Percentiles rank a stretch among this genome's conserved stretches.
Evolutionary conservation across 1,140 invertebrate species (phyloP).

Genomic region (Solen grandis): DNA sequence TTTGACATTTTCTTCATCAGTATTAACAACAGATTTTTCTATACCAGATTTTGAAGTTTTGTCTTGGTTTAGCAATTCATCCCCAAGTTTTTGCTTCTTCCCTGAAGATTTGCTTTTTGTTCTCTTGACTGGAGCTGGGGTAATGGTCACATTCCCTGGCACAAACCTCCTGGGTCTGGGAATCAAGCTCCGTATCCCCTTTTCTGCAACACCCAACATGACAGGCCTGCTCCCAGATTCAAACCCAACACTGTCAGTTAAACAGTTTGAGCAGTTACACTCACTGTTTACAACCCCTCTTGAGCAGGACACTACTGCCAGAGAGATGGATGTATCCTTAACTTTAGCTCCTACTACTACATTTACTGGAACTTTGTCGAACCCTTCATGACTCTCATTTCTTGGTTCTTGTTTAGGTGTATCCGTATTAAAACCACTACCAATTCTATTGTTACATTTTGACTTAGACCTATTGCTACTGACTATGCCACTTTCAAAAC

Average conservation of each 20-base stretch:
- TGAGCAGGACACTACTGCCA: slow-evolving; percentile 31
- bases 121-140: slow-evolving; percentile 26
- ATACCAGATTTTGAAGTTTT: background rate
- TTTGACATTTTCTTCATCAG: slow-evolving; percentile 28
- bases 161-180: slow-evolving; percentile 25
- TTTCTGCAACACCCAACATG: background rate
- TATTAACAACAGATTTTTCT: background rate
- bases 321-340: slow-evolving; percentile 7
- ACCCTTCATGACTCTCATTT: background rate
- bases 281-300: slow-evolving; percentile 14
- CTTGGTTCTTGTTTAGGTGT: background rate
- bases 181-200: slow-evolving; percentile 14
- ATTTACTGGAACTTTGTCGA: background rate
- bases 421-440: background rate
- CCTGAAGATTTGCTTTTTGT: background rate
- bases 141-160: slow-evolving; percentile 27
- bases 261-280: slow-evolving; percentile 26
- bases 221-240: slow-evolving; percentile 1
- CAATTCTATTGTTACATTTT: background rate
- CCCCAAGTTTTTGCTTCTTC: background rate
- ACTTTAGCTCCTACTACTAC: background rate
- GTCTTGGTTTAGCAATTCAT: background rate
- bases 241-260: background rate
- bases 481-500: background rate
- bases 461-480: background rate